A percentile compares a stretch with the other conserved stretches of the same genome.
These are phyloP conservation scores for Gambusia affinis DNA, from an alignment of 2,113 vertebrate species.

Conservation along the genomic window DNA sequence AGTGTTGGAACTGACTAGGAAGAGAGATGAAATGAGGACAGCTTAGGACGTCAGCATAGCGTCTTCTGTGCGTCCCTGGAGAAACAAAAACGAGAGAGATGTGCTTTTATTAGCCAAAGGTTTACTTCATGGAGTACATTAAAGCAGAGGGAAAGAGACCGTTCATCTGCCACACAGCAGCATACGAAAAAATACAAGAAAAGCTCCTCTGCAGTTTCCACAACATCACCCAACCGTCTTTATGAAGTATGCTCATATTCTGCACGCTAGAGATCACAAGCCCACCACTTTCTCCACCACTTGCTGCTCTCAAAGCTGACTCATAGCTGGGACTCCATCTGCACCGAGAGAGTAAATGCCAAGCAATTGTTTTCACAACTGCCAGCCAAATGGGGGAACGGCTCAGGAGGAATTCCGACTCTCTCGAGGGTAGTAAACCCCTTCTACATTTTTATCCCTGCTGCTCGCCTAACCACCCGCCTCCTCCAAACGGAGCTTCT, in stretches of 20 bases:
- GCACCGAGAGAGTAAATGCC: conserved; percentile 74
- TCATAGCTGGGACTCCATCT: conserved; percentile 77
- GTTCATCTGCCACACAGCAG: conserved; percentile 11
- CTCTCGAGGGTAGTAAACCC: conserved; percentile 76
- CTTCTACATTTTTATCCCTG: conserved; percentile 48
- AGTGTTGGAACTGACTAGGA: conserved; percentile 45
- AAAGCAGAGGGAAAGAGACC: neutral
- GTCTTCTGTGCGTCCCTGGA: conserved; percentile 59
- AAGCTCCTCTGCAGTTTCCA: conserved; percentile 24
- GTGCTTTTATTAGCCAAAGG: conserved; percentile 32
- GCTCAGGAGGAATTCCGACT: conserved; percentile 80
- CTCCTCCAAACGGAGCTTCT: conserved; percentile 49
- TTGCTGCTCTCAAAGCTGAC: conserved; percentile 76
- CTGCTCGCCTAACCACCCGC: conserved; percentile 25
- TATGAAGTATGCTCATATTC: conserved; percentile 51
- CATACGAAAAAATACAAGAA: neutral
- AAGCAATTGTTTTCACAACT: conserved; percentile 84
- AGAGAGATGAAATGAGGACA: conserved; percentile 44
- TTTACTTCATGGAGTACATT: neutral
- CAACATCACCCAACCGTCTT: conserved; percentile 40
- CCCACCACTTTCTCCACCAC: conserved; percentile 70
- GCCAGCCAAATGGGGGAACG: conserved; percentile 83
- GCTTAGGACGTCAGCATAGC: conserved; percentile 69
- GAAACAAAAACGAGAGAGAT: conserved; percentile 33
- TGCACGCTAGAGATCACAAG: conserved; percentile 56